A percentile compares a stretch with the other conserved stretches of the same genome.
phyloP scores from a whole-genome alignment of 2,888 invertebrate species.

The Caenorhabditis panamensis region DNA sequence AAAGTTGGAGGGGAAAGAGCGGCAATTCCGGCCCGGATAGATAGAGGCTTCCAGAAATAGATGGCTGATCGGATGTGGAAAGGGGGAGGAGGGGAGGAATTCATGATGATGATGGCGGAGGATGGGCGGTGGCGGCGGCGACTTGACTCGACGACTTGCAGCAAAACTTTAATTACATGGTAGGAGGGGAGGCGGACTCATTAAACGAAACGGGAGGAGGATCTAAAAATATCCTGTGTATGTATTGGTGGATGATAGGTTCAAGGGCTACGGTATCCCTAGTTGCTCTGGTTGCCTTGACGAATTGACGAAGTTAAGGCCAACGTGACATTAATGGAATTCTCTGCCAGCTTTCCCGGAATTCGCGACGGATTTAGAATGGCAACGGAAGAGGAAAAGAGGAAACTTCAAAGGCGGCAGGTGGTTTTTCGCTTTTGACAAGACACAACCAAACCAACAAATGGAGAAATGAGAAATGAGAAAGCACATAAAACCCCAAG shows the following conservation, averaged over 20 bases:
- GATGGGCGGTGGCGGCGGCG: not conserved
- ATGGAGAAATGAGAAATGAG: not conserved
- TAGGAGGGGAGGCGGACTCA: not conserved
- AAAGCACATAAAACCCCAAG: not conserved
- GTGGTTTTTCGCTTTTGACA: too few species aligned
- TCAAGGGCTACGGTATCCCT: too few species aligned
- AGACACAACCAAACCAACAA: too few species aligned
- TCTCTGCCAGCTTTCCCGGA: not conserved
- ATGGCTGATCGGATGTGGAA: conserved; percentile 6
- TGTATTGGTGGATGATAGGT: too few species aligned
- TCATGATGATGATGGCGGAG: conserved; percentile 1
- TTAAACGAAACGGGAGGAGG: not conserved
- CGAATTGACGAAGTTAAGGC: not conserved
- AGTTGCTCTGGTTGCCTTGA: too few species aligned
- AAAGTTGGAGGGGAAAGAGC: not conserved
- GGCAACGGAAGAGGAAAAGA: too few species aligned
- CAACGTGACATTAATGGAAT: not conserved
- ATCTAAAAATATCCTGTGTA: not conserved
- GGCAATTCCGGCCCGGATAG: not conserved
- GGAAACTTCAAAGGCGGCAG: too few species aligned
- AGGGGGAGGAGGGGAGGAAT: not conserved
- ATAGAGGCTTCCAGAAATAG: not conserved
- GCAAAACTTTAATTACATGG: conserved; percentile 1
- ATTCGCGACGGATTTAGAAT: too few species aligned
- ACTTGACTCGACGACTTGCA: not conserved